Evolutionary conservation across 2,888 invertebrate genomes (phyloP), one percentile per base, ranked within the genome.

Genomic region (Lycocerus yunnanus): DNA sequence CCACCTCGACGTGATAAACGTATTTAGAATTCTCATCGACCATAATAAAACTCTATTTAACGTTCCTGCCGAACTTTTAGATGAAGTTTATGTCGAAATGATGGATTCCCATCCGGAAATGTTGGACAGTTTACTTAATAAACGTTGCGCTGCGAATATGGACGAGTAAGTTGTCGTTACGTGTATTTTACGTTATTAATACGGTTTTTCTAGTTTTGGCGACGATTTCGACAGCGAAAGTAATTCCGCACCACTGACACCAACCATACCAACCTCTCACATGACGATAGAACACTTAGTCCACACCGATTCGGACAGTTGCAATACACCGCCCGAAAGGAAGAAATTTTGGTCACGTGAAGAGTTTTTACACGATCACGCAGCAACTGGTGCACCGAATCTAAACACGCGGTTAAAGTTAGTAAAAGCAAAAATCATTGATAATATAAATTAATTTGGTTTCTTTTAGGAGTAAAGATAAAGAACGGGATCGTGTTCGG

Each of bases 1-100:
- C 86, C 90, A 96, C 27, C 90, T 93, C 63, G 97, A 97, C 85
- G 94, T 97, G 73, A 98, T 97, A 85, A 97, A 96, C 88, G 96
- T 97, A 68, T 92, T 96, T 15, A 91, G 96, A 80, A 90, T 90
- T 71, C 89, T 95, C 86, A 93, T 95, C 76, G 93, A 94, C 83
- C 91, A 93, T 84, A 90, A 90, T 82, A 89, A 93, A 83, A 89
- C 92, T 73, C 89, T 97, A 73, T 94, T 93, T 81, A 91, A 90
- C 85, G 91, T 97, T 68, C 91, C 95, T 10, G 93, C 95, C 0
- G 95, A 95, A 79, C 88, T 96, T 69, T 89, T 97, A 79, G 95
- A 97, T 85, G 95, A 96, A 84, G 92, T 97, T 8, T 95, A 96
- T 86, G 90, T 94, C 11, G 92, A 95, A 84, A 92, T 97, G 88